Percentiles rank a stretch among this genome's conserved stretches.
These are phyloP conservation scores for Schizopygopsis malacanthus DNA, from an alignment of 2,797 vertebrate genomes.

Conservation along the genomic window DNA sequence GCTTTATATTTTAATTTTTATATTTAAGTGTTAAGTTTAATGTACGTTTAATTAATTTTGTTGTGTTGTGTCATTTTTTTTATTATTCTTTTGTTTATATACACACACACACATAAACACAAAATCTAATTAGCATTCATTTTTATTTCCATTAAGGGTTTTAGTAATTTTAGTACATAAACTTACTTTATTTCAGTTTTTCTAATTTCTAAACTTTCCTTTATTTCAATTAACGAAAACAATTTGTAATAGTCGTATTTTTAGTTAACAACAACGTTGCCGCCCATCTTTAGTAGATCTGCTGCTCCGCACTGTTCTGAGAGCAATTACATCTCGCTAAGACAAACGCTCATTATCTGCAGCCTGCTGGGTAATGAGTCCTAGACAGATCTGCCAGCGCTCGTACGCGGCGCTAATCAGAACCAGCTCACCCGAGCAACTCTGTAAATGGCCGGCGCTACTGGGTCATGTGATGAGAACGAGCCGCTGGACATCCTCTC, in stretches of 20 bases:
- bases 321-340: conserved; percentile 61
- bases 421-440: conserved; percentile 72
- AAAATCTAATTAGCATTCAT: no score
- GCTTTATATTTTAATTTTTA: no score
- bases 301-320: conserved; percentile 33
- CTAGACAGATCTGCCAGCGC: conserved; percentile 67
- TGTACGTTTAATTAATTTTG: background rate
- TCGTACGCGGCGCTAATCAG: conserved; percentile 73
- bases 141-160: no score
- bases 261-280: background rate
- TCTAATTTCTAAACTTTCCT: background rate
- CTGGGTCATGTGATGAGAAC: conserved; percentile 70
- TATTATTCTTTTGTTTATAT: no score
- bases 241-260: background rate
- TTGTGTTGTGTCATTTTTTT: no score
- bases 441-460: conserved; percentile 67
- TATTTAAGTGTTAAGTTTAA: background rate
- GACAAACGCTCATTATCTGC: conserved; percentile 60
- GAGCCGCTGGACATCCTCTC: conserved; percentile 70
- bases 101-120: no score
- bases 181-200: background rate
- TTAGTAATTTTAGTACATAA: no score
- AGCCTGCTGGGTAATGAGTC: conserved; percentile 66
- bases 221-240: background rate
- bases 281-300: background rate